A percentile compares a stretch with the other conserved stretches of the same genome.
These are phyloP conservation scores for Sitobion miscanthi DNA, from an alignment of 1,140 invertebrate species.

Conservation along the genomic window DNA sequence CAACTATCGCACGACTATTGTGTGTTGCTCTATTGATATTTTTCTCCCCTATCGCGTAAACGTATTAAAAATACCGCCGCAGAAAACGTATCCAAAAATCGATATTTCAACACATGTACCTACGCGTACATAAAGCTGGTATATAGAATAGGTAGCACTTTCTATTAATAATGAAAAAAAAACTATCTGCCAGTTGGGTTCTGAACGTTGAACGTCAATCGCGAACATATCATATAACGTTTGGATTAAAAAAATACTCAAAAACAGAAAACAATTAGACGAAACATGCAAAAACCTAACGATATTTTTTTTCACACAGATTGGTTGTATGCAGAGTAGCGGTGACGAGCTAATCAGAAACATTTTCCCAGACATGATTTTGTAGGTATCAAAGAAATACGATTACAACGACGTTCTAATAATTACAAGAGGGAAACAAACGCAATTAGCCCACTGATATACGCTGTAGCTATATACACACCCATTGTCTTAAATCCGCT, in stretches of 20 bases:
- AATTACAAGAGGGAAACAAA: background rate
- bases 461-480: background rate
- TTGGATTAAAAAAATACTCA: background rate
- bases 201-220: background rate
- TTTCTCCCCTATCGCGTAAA: background rate
- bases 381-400: background rate
- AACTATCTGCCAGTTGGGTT: background rate
- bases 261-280: background rate
- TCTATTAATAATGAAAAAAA: background rate
- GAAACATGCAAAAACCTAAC: background rate
- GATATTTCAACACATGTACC: background rate
- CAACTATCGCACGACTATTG: background rate
- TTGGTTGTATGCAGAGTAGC: background rate
- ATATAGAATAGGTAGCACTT: background rate
- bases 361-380: conserved; percentile 1
- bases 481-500: conserved; percentile 17
- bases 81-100: conserved; percentile 16
- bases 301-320: background rate
- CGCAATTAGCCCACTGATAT: background rate
- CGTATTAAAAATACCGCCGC: background rate
- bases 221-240: background rate
- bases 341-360: background rate
- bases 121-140: background rate
- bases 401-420: background rate
- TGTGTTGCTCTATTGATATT: conserved; percentile 42